These are phyloP conservation scores for Lasioglossum albipes DNA, from an alignment of 1,140 invertebrate genomes.

Conservation along the genomic window DNA sequence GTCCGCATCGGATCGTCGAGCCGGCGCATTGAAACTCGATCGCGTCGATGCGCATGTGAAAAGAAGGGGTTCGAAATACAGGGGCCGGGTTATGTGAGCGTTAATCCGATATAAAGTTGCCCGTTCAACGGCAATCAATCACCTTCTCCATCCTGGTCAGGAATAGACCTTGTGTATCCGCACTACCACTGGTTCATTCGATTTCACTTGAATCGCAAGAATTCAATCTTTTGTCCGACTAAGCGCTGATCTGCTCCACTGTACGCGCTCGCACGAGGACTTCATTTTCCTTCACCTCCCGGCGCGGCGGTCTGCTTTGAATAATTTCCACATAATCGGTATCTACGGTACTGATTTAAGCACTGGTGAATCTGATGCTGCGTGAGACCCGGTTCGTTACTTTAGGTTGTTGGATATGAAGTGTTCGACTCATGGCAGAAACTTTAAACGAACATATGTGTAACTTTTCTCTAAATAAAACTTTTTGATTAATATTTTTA, in stretches of 20 bases:
- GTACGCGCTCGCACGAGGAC: not conserved
- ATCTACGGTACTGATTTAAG: too few relatives aligned
- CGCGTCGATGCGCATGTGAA: not conserved
- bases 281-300: too few relatives aligned
- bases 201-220: not conserved
- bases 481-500: too few relatives aligned
- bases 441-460: too few relatives aligned
- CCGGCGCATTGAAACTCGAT: not conserved
- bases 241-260: not conserved
- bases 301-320: too few relatives aligned
- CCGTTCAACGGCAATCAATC: not conserved
- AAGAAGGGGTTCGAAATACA: not conserved
- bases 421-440: too few relatives aligned
- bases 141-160: not conserved
- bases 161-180: not conserved
- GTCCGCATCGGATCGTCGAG: not conserved
- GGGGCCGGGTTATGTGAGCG: not conserved
- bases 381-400: too few relatives aligned
- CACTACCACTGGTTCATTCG: not conserved
- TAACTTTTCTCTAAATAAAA: too few relatives aligned
- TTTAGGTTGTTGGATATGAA: too few relatives aligned
- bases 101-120: conserved; percentile 2
- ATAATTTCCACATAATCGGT: too few relatives aligned
- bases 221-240: not conserved
- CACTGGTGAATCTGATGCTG: too few relatives aligned